A percentile compares a stretch with the other conserved stretches of the same genome.
Conservation (phyloP, 53 echinoderm and acorn worm genomes). For the Echinometra lucunter region DNA sequence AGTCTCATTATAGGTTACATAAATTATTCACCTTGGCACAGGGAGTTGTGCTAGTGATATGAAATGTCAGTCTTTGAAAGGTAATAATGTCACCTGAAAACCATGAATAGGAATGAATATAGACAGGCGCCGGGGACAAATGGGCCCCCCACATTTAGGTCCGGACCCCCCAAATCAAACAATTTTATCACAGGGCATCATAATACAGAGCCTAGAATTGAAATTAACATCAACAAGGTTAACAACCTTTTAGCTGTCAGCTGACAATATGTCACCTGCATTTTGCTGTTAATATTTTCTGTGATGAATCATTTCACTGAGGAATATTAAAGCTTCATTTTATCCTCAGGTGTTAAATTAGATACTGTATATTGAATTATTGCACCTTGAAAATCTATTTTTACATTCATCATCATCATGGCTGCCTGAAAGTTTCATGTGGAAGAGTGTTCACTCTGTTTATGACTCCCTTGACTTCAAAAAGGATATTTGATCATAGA, state of each 20-base stretch:
- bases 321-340: neutral
- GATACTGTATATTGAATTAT: neutral
- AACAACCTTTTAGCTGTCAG: no score
- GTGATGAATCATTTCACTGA: neutral
- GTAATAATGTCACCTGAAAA: no score
- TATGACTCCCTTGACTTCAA: neutral
- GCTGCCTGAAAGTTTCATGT: neutral
- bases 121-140: no score
- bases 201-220: no score
- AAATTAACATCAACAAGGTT: no score
- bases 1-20: neutral
- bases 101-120: no score
- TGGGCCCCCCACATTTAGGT: no score
- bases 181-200: no score
- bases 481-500: neutral
- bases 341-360: neutral
- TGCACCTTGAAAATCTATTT: slow-evolving; percentile 15
- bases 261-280: no score
- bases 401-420: neutral
- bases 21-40: neutral
- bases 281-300: neutral
- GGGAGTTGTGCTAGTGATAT: neutral
- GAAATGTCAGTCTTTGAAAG: neutral
- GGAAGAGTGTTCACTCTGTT: neutral
- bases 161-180: no score